Evolutionary conservation across 2,888 invertebrate genomes (phyloP).

Genomic region (Apotomis turbidana): DNA sequence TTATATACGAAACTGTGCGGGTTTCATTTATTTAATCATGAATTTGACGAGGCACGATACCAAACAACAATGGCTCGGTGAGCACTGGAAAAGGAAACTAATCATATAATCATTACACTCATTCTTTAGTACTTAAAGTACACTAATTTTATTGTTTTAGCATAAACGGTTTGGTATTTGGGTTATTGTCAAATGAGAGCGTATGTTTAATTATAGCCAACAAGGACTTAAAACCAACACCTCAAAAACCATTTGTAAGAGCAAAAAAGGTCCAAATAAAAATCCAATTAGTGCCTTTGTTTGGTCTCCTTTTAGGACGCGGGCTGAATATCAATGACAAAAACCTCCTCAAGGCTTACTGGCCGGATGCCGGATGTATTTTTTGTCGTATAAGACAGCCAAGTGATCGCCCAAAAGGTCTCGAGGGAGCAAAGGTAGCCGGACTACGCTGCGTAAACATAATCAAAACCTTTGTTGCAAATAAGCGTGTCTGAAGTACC

Average conservation of each 20-base stretch:
- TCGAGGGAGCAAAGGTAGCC: constrained; percentile 6
- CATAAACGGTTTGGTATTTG: background rate
- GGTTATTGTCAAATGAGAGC: background rate
- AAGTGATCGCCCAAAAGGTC: background rate
- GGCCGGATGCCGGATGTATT: background rate
- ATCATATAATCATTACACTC: no score
- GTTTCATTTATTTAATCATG: no score
- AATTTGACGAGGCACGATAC: no score
- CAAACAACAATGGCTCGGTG: no score
- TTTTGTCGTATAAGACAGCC: background rate
- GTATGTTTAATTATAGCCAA: background rate
- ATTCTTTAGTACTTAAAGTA: no score
- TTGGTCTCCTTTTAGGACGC: constrained; percentile 15
- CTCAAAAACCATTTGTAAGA: background rate
- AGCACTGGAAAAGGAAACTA: no score
- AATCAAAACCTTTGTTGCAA: constrained; percentile 16
- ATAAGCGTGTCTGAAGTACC: constrained; percentile 1
- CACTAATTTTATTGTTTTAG: background rate
- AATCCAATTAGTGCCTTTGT: constrained; percentile 27
- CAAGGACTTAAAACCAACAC: background rate
- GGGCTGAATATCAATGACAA: constrained; percentile 30
- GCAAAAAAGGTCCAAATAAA: constrained; percentile 1
- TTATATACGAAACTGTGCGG: background rate
- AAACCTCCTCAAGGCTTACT: background rate
- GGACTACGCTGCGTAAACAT: background rate